These are phyloP conservation scores for Rhopilema esculentum DNA, from an alignment of 30 jellyfish, hydroid and myxozoan species.

Conservation along the genomic window DNA sequence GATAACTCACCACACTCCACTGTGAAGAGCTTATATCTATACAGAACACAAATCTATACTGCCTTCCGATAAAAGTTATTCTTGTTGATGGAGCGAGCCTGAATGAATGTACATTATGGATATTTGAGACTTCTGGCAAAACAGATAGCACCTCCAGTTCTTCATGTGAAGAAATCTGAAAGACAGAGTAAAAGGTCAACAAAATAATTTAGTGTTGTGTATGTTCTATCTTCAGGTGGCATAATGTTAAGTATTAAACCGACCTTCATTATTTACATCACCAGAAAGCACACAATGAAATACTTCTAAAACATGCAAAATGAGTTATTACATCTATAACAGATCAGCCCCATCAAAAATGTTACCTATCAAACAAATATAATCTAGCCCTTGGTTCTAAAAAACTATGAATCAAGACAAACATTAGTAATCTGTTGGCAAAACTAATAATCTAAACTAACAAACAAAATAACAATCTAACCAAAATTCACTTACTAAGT, in stretches of 20 bases:
- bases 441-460: too few relatives aligned
- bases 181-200: not conserved
- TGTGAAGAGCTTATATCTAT: conserved; percentile 93
- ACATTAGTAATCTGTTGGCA: not conserved
- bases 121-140: conserved; percentile 70
- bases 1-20: conserved; percentile 93
- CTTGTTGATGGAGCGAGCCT: conserved; percentile 88
- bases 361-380: too few relatives aligned
- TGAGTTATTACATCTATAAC: too few relatives aligned
- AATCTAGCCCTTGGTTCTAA: too few relatives aligned
- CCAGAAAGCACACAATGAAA: too few relatives aligned
- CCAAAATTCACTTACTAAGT: conserved; percentile 76
- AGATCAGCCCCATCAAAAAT: too few relatives aligned
- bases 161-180: conserved; percentile 52
- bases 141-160: conserved; percentile 95
- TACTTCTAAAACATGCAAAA: too few relatives aligned
- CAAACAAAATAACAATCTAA: not conserved
- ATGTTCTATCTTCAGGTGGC: too few relatives aligned
- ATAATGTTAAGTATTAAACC: too few relatives aligned
- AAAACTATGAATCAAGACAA: too few relatives aligned
- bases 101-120: conserved; percentile 50
- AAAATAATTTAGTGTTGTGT: too few relatives aligned
- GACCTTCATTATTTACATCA: too few relatives aligned
- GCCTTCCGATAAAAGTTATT: conserved; percentile 90
- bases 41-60: conserved; percentile 95